These are phyloP conservation scores for Megaceryle maxima DNA, from an alignment of 2,113 vertebrate genomes.

Conservation along the genomic window DNA sequence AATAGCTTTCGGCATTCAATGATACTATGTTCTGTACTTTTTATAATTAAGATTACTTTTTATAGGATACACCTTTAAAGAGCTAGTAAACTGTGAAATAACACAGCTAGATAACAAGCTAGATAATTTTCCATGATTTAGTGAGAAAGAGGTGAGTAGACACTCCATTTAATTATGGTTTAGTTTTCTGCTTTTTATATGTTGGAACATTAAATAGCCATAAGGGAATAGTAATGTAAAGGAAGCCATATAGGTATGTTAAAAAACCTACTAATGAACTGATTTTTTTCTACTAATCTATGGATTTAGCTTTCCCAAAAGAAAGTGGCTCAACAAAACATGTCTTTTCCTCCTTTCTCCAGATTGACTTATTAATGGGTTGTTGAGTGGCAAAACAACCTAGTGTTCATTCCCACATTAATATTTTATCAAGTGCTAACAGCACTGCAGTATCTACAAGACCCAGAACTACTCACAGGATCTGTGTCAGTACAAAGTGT, in stretches of 20 bases:
- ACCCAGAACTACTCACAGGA: neutral
- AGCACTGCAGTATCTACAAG: neutral
- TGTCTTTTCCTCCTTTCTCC: neutral
- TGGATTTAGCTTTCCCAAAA: constrained; percentile 7
- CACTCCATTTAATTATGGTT: neutral
- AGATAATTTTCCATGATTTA: neutral
- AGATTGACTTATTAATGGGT: neutral
- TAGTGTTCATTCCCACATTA: neutral
- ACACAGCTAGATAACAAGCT: neutral
- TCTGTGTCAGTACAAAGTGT: neutral
- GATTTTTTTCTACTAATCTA: neutral
- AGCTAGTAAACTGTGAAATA: neutral
- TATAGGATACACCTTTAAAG: neutral
- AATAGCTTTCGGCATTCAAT: neutral
- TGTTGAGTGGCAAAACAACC: constrained; percentile 8
- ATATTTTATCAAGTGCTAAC: constrained; percentile 33
- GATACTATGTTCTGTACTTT: neutral
- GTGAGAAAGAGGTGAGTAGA: neutral
- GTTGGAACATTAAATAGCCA: neutral
- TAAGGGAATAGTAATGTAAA: constrained; percentile 1
- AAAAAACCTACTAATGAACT: neutral
- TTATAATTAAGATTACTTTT: neutral
- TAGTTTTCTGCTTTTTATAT: constrained; percentile 22
- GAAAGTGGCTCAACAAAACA: neutral
- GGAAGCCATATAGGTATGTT: neutral